A percentile compares a stretch with the other conserved stretches of the same genome.
Conservation (phyloP, 2,888 invertebrate genomes). For the Trilocha varians region DNA sequence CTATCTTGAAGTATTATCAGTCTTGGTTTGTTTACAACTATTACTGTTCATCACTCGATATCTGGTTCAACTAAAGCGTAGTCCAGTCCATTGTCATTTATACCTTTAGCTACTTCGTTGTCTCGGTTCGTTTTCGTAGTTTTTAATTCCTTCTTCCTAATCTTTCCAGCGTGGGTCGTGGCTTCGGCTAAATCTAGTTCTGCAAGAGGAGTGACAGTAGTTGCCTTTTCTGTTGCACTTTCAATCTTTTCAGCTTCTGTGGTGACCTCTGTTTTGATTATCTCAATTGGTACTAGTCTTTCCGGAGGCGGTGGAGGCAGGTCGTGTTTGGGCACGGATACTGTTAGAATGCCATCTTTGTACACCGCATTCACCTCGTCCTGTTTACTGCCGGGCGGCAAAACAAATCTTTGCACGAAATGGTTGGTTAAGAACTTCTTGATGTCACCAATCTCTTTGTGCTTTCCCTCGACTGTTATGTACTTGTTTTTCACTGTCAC, state of each 20-base stretch:
- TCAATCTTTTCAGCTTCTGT: constrained; percentile 27
- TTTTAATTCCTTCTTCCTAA: constrained; percentile 63
- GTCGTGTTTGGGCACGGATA: constrained; percentile 54
- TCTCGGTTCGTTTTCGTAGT: constrained; percentile 48
- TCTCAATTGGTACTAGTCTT: constrained; percentile 52
- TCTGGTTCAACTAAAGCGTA: constrained; percentile 39
- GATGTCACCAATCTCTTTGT: constrained; percentile 37
- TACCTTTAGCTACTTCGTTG: constrained; percentile 56
- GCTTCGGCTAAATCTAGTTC: constrained; percentile 44
- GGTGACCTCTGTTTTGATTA: constrained; percentile 25
- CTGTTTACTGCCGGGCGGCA: constrained; percentile 49
- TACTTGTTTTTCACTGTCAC: constrained; percentile 57
- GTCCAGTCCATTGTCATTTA: constrained; percentile 48
- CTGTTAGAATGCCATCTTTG: constrained; percentile 42
- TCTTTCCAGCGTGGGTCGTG: constrained; percentile 57
- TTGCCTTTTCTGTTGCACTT: constrained; percentile 19
- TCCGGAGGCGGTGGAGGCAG: constrained; percentile 57
- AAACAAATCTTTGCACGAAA: constrained; percentile 53
- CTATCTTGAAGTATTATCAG: constrained; percentile 36
- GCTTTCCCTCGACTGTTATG: constrained; percentile 53
- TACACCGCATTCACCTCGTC: constrained; percentile 57
- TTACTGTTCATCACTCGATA: constrained; percentile 29
- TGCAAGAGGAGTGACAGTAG: constrained; percentile 31
- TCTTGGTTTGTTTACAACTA: constrained; percentile 32
- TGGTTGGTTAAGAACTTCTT: constrained; percentile 51